Percentiles rank a stretch among this genome's conserved stretches.
Evolutionary conservation across 2,113 vertebrate genomes (phyloP).

Genomic region (Holacanthus passer): DNA sequence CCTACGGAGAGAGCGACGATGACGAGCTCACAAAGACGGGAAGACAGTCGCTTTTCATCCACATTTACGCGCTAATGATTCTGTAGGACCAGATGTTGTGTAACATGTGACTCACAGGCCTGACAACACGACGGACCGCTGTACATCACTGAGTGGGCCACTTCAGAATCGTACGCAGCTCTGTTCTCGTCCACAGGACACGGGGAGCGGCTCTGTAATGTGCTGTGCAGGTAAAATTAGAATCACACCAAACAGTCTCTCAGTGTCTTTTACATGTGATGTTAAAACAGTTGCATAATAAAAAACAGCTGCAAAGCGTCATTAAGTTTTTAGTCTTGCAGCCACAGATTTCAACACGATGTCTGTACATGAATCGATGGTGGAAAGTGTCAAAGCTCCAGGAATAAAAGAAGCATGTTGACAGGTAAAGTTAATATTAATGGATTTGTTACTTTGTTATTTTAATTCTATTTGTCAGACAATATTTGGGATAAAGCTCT

Average conservation of each 20-base stretch:
- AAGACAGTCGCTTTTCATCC: slow-evolving; percentile 19
- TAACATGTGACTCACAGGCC: slow-evolving; percentile 56
- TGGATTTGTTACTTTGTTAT: too few species aligned
- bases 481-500: too few species aligned
- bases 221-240: slow-evolving; percentile 3
- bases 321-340: too few species aligned
- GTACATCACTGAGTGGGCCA: slow-evolving; percentile 20
- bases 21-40: slow-evolving; percentile 4
- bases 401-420: too few species aligned
- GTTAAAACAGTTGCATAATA: too few species aligned
- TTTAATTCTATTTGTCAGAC: too few species aligned
- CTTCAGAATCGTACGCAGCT: neutral
- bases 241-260: neutral
- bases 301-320: too few species aligned
- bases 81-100: slow-evolving; percentile 20
- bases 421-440: too few species aligned
- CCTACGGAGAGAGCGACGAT: slow-evolving; percentile 3
- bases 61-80: neutral
- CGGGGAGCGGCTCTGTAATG: neutral
- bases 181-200: neutral
- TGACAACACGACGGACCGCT: neutral
- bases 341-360: too few species aligned
- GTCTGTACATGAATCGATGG: too few species aligned
- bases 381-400: too few species aligned
- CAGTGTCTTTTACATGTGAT: neutral